These are phyloP conservation scores for Cyprinus carpio DNA, from an alignment of 2,113 vertebrate species.

Conservation along the genomic window DNA sequence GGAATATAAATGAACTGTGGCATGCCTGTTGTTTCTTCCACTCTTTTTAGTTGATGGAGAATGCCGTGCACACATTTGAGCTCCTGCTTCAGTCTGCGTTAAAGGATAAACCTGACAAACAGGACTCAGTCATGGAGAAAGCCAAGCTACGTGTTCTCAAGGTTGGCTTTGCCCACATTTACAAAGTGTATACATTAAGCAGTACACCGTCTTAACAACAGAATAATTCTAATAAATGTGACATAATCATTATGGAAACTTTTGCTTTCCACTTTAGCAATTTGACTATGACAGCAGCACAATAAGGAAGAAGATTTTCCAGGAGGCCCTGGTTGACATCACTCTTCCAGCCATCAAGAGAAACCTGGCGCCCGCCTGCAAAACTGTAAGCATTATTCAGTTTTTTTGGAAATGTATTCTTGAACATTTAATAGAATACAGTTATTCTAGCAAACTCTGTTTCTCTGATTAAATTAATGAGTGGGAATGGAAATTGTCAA, in stretches of 20 bases:
- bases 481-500: no score
- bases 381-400: slow-evolving; percentile 72
- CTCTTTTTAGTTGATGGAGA: slow-evolving; percentile 80
- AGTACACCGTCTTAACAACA: not conserved
- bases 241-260: not conserved
- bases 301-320: slow-evolving; percentile 83
- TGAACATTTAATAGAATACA: not conserved
- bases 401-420: no score
- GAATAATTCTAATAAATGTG: not conserved
- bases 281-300: slow-evolving; percentile 88
- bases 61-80: slow-evolving; percentile 81
- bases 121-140: slow-evolving; percentile 76
- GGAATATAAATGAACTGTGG: not conserved
- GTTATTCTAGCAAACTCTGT: not conserved
- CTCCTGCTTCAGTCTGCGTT: slow-evolving; percentile 73
- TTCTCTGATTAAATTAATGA: no score
- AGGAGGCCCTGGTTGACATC: slow-evolving; percentile 82
- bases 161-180: slow-evolving; percentile 62
- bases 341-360: slow-evolving; percentile 82
- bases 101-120: slow-evolving; percentile 70
- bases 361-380: slow-evolving; percentile 78
- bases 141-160: slow-evolving; percentile 84
- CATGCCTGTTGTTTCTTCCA: not conserved
- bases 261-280: slow-evolving; percentile 73
- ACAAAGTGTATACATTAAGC: no score